Conservation (phyloP, 1,140 invertebrate genomes). For the Caenorhabditis briggsae region DNA sequence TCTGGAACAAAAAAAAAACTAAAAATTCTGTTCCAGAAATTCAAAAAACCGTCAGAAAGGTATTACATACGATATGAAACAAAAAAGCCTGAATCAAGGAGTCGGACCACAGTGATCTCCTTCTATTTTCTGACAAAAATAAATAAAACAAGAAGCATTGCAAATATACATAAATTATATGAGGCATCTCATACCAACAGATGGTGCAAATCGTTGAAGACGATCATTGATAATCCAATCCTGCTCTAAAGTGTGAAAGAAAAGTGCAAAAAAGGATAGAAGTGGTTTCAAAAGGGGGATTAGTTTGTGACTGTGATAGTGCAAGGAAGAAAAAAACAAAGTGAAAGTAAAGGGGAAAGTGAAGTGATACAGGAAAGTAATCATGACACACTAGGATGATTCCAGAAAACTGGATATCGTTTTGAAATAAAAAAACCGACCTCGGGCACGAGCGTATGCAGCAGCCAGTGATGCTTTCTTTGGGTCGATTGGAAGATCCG, state of each 20-base stretch:
- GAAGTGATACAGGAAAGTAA: background rate
- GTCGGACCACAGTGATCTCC: slow-evolving; percentile 25
- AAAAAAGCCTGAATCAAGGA: slow-evolving; percentile 54
- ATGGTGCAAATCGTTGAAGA: slow-evolving; percentile 7
- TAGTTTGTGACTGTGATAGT: background rate
- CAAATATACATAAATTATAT: background rate
- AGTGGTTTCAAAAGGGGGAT: background rate
- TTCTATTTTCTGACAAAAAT: slow-evolving; percentile 25
- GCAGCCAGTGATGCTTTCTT: slow-evolving; percentile 85
- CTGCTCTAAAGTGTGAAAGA: slow-evolving; percentile 53
- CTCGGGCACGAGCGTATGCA: slow-evolving; percentile 93
- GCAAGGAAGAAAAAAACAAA: slow-evolving; percentile 27
- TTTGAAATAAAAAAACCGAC: slow-evolving; percentile 70
- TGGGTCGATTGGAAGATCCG: slow-evolving; percentile 83
- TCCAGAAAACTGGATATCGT: background rate
- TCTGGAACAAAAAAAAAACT: background rate
- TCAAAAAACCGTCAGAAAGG: background rate
- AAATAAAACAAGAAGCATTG: slow-evolving; percentile 23
- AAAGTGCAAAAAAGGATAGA: slow-evolving; percentile 7
- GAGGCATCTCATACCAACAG: slow-evolving; percentile 40
- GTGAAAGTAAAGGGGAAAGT: background rate
- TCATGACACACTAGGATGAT: slow-evolving; percentile 5
- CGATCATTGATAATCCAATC: slow-evolving; percentile 58
- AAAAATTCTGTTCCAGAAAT: background rate
- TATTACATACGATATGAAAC: slow-evolving; percentile 2